A percentile compares a stretch with the other conserved stretches of the same genome.
phyloP scores from a whole-genome alignment of 2,113 vertebrate genomes.

The Ictalurus furcatus region DNA sequence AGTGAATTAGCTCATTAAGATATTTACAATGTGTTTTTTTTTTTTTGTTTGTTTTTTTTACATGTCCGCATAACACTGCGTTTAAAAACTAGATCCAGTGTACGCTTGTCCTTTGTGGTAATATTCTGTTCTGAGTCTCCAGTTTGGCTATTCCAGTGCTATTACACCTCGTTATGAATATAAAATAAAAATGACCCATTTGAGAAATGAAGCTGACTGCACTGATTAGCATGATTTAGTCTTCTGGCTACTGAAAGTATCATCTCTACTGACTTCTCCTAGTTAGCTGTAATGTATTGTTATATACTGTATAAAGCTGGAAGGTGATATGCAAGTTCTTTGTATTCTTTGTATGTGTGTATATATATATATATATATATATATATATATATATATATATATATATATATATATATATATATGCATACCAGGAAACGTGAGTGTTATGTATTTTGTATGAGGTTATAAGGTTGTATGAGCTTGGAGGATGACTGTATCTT shows the following conservation, averaged over 20 bases:
- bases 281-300: background rate
- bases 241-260: background rate
- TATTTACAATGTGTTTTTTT: background rate
- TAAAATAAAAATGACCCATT: background rate
- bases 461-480: background rate
- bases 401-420: too few relatives aligned
- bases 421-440: background rate
- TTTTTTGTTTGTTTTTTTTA: background rate
- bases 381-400: too few relatives aligned
- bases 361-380: too few relatives aligned
- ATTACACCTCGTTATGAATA: background rate
- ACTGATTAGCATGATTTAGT: background rate
- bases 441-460: background rate
- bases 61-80: background rate
- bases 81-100: background rate
- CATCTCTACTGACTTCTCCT: background rate
- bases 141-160: background rate
- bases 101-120: background rate
- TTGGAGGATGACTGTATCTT: slow-evolving; percentile 5
- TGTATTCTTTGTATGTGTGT: too few relatives aligned
- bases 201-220: background rate
- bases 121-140: background rate
- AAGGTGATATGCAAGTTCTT: background rate
- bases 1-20: background rate
- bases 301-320: background rate